phyloP scores from a whole-genome alignment of 2,113 vertebrate genomes.

The Phodopus roborovskii region DNA sequence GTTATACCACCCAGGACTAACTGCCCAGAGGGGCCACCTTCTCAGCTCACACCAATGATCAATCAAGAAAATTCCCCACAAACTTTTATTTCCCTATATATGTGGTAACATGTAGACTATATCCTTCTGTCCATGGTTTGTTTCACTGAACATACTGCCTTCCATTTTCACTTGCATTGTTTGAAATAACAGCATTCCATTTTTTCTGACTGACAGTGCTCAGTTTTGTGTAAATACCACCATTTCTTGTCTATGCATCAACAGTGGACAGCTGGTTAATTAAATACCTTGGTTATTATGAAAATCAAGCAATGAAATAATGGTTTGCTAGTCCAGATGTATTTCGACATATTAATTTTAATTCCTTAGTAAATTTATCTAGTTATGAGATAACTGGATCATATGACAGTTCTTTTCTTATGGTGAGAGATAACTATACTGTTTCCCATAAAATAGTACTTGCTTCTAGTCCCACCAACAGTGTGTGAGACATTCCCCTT shows the following conservation, averaged over 20 bases:
- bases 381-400: not conserved
- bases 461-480: not conserved
- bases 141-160: not conserved
- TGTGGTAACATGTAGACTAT: not conserved
- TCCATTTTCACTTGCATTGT: not conserved
- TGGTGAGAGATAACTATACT: not conserved
- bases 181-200: not conserved
- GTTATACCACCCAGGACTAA: not conserved
- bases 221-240: not conserved
- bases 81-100: not conserved
- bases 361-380: not conserved
- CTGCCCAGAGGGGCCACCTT: no score
- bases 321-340: not conserved
- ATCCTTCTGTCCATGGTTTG: not conserved
- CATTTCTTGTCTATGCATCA: not conserved
- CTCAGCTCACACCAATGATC: not conserved
- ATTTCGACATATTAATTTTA: not conserved
- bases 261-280: not conserved
- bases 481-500: not conserved
- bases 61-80: not conserved
- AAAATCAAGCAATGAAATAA: not conserved
- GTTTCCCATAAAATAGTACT: not conserved
- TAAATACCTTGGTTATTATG: not conserved
- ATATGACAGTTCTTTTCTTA: not conserved
- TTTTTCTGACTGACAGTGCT: not conserved